A percentile compares a stretch with the other conserved stretches of the same genome.
phyloP scores from a whole-genome alignment of 2,113 vertebrate genomes.

The Brachyhypopomus occidentalis region DNA sequence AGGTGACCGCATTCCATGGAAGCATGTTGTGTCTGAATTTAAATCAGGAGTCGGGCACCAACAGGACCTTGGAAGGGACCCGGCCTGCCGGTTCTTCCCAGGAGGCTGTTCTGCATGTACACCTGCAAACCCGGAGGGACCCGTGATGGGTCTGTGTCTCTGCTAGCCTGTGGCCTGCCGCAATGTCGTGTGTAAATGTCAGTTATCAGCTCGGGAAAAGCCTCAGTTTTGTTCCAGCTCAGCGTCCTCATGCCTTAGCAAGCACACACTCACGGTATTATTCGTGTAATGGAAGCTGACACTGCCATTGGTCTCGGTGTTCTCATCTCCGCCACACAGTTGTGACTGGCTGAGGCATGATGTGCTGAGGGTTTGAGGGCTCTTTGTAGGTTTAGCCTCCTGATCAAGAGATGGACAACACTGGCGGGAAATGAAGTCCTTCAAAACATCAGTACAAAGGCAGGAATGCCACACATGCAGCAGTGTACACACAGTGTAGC shows the following conservation, averaged over 20 bases:
- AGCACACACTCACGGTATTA: not conserved
- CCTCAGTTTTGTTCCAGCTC: not conserved
- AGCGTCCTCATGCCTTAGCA: not conserved
- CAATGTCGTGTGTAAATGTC: slow-evolving; percentile 1
- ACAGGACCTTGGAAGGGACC: not conserved
- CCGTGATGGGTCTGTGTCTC: slow-evolving; percentile 22
- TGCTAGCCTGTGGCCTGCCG: not conserved
- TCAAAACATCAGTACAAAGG: slow-evolving; percentile 61
- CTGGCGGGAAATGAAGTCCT: slow-evolving; percentile 54
- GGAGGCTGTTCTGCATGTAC: not conserved
- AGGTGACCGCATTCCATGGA: not conserved
- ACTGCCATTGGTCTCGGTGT: not conserved
- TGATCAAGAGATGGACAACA: slow-evolving; percentile 37
- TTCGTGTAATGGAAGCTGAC: not conserved
- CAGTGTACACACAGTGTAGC: slow-evolving; percentile 66
- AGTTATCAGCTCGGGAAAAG: not conserved
- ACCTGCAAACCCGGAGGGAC: not conserved
- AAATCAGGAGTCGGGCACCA: no score
- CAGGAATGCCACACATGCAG: slow-evolving; percentile 66
- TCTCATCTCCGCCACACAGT: not conserved
- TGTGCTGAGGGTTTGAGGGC: slow-evolving; percentile 32
- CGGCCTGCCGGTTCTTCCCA: not conserved
- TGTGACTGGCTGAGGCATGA: slow-evolving; percentile 13
- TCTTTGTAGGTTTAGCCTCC: slow-evolving; percentile 42
- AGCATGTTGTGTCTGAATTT: not conserved